Base-by-base conservation (phyloP, 2,113 vertebrate species). In the Phaetusa simplex region DNA sequence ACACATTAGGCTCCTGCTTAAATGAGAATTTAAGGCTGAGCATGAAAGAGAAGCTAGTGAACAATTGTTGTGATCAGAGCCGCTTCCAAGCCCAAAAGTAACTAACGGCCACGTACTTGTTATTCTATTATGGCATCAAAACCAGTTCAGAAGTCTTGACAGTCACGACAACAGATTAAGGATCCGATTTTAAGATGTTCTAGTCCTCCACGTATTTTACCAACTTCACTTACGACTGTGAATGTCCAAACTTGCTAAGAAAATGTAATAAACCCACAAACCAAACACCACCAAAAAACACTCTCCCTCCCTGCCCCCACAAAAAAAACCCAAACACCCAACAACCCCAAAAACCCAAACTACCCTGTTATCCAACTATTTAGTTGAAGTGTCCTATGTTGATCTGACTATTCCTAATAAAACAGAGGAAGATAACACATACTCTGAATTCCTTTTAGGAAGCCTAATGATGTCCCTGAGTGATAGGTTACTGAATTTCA, bases 281-380 rank as follows among this genome's bases (percentile, higher is more conserved):
- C 6, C 6, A 72, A 85, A 66, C 14, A 50, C 13, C 14, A 53
- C 2, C 40, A 66, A 86, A 76, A 86, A 3, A 4, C 15, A 29
- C 23, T 34, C 20, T 9, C 22, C 8, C 10, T 12, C 4, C 13
- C 58, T 1, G 5, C 10, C 9, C 8, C 18, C 21, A 5, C 1
- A 5, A 38, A 43, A 8, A 36, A 50, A 30, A 7, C 9, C 38
- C 38, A 38, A 38, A 38, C 38, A 38, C 38, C 38, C 38, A 38
- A 38, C 38, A 38, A 38, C 38, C 38, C 38, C 20, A 29, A 9
- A 32, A 56, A 18, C 30, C 34, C 30, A n/a, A 27, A 24, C 16
- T 4, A 19, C 7, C 9, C 23, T 52, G 10, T 52, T 82, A 24
- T 20, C 50, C 10, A 82, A 12, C 43, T 47, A 52, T n/a, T 67